Evolutionary conservation across 2,888 invertebrate genomes (phyloP).

Genomic region (Galeopsomyia nigrocyanea): DNA sequence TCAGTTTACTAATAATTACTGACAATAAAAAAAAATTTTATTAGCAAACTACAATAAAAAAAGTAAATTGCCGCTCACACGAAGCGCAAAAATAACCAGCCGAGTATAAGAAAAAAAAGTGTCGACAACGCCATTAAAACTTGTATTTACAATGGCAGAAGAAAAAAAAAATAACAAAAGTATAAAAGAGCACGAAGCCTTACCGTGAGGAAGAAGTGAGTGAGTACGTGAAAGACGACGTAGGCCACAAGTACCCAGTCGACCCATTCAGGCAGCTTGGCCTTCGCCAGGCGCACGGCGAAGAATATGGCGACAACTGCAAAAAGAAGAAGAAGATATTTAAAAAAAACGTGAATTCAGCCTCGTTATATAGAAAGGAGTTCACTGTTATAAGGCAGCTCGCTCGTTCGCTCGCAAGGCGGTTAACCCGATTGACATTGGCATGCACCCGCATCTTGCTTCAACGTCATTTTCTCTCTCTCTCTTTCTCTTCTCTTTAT

Average conservation of each 20-base stretch:
- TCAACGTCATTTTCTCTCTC: conserved; percentile 11
- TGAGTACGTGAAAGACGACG: conserved; percentile 89
- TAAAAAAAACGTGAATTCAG: no score
- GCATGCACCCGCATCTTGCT: not conserved
- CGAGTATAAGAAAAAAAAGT: not conserved
- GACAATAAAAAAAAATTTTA: no score
- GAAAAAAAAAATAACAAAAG: not conserved
- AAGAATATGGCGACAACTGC: conserved; percentile 94
- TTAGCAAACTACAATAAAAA: not conserved
- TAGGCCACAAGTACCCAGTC: conserved; percentile 91
- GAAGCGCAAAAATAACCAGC: not conserved
- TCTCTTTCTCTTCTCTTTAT: conserved; percentile 31
- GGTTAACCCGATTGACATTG: conserved; percentile 41
- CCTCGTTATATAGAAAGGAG: conserved; percentile 28
- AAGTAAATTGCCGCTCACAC: not conserved
- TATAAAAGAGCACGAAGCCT: conserved; percentile 65
- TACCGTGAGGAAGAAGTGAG: conserved; percentile 89
- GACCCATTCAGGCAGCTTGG: conserved; percentile 87
- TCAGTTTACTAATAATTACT: no score
- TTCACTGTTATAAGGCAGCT: not conserved
- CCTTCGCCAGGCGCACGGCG: conserved; percentile 87
- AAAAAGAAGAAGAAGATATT: conserved; percentile 58
- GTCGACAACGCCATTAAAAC: not conserved
- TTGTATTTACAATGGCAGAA: not conserved
- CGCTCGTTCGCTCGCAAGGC: not conserved